Evolutionary conservation across 2,113 vertebrate species (phyloP), one percentile per base, ranked within the genome.

Genomic region (Laticauda laticaudata): DNA sequence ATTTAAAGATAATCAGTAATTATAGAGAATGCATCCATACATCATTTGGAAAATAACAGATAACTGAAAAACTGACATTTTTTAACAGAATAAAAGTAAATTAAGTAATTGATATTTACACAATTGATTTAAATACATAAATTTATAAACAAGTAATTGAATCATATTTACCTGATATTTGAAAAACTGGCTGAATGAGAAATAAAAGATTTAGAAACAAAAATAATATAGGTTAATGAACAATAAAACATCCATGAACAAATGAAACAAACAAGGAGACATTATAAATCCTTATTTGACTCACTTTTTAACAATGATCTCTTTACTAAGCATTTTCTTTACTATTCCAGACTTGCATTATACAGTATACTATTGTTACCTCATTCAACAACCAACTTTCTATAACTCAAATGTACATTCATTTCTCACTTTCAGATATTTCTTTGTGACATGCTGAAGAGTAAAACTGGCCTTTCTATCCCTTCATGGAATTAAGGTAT

Each of bases 181-280:
- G 91, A 18, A 88, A 88, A 92, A 51, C 61, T 29, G 34, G 61
- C 23, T 29, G 51, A 88, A 88, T 43, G 51, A 92, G 91, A 69
- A 88, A 29, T 9, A 88, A 39, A 53, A 92, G 14, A 26, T 3
- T 88, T 39, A 75, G 18, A 34, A 88, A 15, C n/a, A 88, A 75
- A 75, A 92, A 55, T 18, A 61, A 61, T 61, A n/a, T 2, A 45
- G 48, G 34, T 92, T 88, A 87, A 87, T 51, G 88, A 43, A 43
- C 21, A 53, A 88, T 43, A 21, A 69, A 75, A 26, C 23, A 24
- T 26, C 59, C 59, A 61, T 10, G 9, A 61, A 61, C 9, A 61
- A 26, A 61, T 61, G 24, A 26, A 61, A 26, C 24, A 10, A 61
- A 26, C 24, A 61, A 61, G 8, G 24, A 24, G 59, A 26, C 59